Evolutionary conservation across 2,113 vertebrate species (phyloP).

Genomic region (Brachypodius melanocephalos): DNA sequence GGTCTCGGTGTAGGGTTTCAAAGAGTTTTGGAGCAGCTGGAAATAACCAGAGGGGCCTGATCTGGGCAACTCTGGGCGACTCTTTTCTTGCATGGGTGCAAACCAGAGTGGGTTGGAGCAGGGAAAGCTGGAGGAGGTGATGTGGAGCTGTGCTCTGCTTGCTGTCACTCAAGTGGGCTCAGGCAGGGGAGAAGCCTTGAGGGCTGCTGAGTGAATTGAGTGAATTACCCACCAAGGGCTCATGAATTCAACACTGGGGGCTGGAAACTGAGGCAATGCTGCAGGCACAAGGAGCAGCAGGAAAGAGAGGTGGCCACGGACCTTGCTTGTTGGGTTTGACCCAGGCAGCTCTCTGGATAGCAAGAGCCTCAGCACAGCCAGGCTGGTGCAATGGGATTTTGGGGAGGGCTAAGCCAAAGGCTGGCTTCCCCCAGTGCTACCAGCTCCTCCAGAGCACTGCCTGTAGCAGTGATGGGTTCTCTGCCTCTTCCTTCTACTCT

Average conservation of each 20-base stretch:
- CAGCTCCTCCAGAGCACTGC: rapidly evolving
- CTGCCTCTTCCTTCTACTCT: neutral
- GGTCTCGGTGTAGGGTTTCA: slow-evolving; percentile 16
- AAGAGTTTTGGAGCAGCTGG: neutral
- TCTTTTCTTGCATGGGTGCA: neutral
- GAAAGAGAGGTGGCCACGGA: neutral
- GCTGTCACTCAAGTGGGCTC: neutral
- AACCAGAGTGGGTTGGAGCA: neutral
- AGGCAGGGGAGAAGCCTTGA: neutral
- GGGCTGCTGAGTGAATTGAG: neutral
- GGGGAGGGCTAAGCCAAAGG: neutral
- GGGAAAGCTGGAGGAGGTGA: neutral
- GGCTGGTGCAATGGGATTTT: neutral
- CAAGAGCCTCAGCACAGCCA: neutral
- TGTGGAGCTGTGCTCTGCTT: neutral
- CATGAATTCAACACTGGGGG: neutral
- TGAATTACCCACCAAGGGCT: neutral
- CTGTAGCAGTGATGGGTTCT: neutral
- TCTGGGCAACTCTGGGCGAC: neutral
- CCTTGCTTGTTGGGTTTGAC: rapidly evolving
- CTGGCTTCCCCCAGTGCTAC: neutral
- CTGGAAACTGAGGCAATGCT: neutral
- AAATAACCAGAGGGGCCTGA: neutral
- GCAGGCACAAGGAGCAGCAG: neutral
- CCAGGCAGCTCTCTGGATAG: neutral